These are phyloP conservation scores for Agapornis roseicollis DNA, from an alignment of 2,113 vertebrate genomes.

Conservation along the genomic window DNA sequence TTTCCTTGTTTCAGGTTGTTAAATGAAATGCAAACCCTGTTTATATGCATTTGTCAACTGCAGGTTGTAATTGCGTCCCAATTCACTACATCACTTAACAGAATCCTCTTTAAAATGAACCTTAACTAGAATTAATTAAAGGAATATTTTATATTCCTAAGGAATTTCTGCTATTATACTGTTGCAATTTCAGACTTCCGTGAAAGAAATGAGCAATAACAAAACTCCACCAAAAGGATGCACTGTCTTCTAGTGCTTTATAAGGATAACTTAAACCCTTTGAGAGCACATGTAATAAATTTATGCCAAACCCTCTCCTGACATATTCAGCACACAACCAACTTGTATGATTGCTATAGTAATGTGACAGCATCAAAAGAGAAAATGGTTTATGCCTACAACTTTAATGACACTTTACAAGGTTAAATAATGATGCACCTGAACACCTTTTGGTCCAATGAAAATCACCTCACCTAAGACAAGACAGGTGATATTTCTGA, in stretches of 20 bases:
- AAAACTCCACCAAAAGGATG: neutral
- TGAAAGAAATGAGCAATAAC: neutral
- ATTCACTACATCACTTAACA: neutral
- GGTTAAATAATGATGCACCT: neutral
- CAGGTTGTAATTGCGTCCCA: neutral
- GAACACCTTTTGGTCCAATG: neutral
- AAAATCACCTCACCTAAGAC: neutral
- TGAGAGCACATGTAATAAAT: neutral
- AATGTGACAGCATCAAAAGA: neutral
- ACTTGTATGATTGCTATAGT: neutral
- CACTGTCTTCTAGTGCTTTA: neutral
- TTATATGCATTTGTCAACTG: neutral
- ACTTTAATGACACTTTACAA: neutral
- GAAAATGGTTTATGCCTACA: neutral
- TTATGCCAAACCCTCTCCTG: neutral
- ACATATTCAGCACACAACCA: neutral
- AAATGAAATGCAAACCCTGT: neutral
- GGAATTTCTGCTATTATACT: neutral
- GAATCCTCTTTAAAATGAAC: neutral
- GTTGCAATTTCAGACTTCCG: neutral
- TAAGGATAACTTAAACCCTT: neutral
- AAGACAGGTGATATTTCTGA: neutral
- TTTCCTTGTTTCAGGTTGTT: neutral
- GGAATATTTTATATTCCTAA: neutral
- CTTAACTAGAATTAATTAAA: neutral